Evolutionary conservation across 92 coral and sea anemone species (phyloP).

Genomic region (Zoanthus gigantus): DNA sequence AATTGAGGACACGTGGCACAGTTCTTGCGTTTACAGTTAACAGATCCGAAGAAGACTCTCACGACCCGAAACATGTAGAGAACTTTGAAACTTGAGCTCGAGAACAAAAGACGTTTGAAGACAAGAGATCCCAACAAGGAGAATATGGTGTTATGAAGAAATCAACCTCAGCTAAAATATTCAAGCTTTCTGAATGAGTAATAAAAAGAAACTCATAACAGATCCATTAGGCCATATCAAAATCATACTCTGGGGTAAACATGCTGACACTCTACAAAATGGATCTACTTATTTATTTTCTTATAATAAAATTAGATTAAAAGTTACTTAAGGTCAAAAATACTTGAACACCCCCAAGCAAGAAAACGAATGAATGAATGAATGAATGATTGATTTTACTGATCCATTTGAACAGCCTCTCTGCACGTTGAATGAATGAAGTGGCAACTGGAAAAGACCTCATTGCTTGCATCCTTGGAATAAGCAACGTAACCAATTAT

Average conservation of each 20-base stretch:
- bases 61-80: too few species aligned
- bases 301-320: conserved; percentile 56
- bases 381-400: neutral
- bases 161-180: too few species aligned
- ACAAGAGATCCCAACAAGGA: too few species aligned
- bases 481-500: neutral
- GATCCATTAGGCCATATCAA: conserved; percentile 70
- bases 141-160: too few species aligned
- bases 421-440: neutral
- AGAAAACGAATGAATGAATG: neutral
- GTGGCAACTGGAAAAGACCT: neutral
- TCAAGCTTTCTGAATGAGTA: too few species aligned
- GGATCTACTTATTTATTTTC: conserved; percentile 61
- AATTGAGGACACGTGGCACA: too few species aligned
- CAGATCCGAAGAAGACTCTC: too few species aligned
- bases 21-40: too few species aligned
- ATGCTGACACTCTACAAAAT: conserved; percentile 59
- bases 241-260: conserved; percentile 72
- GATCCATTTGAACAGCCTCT: neutral
- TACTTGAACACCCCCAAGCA: neutral
- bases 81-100: too few species aligned
- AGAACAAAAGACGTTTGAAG: too few species aligned
- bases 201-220: neutral
- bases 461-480: neutral
- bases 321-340: neutral